A percentile compares a stretch with the other conserved stretches of the same genome.
These are phyloP conservation scores for Galago senegalensis DNA, from an alignment of 2,797 vertebrate species.

Conservation along the genomic window DNA sequence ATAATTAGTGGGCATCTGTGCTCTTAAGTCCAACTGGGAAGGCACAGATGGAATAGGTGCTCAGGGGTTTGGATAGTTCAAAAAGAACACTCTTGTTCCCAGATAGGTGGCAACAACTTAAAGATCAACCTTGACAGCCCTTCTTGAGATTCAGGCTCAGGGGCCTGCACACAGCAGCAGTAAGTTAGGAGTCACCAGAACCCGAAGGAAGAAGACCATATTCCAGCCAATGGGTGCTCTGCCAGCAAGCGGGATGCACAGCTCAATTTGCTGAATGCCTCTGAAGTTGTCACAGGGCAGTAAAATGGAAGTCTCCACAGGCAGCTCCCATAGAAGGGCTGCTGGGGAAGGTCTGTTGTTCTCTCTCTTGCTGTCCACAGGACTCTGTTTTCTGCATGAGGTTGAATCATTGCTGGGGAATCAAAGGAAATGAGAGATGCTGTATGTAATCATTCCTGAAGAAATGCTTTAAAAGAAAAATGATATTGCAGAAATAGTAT, in stretches of 20 bases:
- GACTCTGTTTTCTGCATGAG: background rate
- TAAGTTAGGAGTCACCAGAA: background rate
- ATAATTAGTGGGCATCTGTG: background rate
- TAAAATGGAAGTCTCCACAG: background rate
- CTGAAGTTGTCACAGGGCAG: background rate
- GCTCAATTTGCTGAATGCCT: background rate
- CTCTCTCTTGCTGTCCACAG: background rate
- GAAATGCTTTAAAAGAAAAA: constrained; percentile 63
- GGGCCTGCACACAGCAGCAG: background rate
- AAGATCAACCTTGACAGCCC: background rate
- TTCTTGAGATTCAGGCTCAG: background rate
- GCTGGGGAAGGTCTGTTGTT: background rate
- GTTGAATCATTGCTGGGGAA: constrained; percentile 50
- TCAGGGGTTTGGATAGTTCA: background rate
- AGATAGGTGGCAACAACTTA: background rate
- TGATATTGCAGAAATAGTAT: constrained; percentile 1
- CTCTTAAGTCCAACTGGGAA: background rate
- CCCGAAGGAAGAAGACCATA: background rate
- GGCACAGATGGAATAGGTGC: background rate
- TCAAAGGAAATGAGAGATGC: constrained; percentile 55
- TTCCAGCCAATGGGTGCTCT: background rate
- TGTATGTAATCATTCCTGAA: constrained; percentile 14
- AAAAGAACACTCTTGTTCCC: background rate
- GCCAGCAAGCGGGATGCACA: background rate
- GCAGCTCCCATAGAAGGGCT: background rate